Evolutionary conservation across 2,113 vertebrate species (phyloP).

Genomic region (Hipposideros armiger): DNA sequence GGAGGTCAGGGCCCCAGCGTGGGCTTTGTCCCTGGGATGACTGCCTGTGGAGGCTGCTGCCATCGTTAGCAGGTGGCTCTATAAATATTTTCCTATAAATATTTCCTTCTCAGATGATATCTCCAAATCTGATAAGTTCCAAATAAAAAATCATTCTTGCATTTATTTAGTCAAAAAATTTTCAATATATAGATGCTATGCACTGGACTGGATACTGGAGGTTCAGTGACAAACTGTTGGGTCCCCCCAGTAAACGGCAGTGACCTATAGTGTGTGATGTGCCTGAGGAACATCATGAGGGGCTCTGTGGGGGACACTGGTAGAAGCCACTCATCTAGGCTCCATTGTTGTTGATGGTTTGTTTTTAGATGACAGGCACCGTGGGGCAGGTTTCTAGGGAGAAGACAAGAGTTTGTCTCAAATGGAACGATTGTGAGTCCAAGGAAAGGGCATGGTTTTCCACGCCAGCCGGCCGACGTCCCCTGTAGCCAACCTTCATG

Average conservation of each 20-base stretch:
- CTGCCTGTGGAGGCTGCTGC: background rate
- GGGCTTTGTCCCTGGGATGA: background rate
- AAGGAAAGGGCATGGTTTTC: background rate
- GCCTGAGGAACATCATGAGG: background rate
- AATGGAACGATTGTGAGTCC: background rate
- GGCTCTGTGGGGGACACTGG: rapidly evolving
- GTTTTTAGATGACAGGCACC: background rate
- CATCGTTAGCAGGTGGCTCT: rapidly evolving
- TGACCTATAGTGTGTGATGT: rapidly evolving
- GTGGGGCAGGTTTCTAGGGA: background rate
- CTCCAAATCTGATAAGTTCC: background rate
- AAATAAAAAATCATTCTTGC: background rate
- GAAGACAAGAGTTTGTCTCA: background rate
- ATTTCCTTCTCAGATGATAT: background rate
- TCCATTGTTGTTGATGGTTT: background rate
- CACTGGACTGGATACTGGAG: background rate
- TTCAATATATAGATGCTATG: background rate
- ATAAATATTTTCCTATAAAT: background rate
- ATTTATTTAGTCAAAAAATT: background rate
- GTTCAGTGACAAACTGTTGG: rapidly evolving
- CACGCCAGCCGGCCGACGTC: too few relatives aligned
- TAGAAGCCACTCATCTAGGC: background rate
- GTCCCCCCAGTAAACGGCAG: background rate
- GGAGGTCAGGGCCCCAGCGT: rapidly evolving
- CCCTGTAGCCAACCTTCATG: background rate